Evolutionary conservation across 2,888 invertebrate genomes (phyloP).

Genomic region (Spodoptera picta): DNA sequence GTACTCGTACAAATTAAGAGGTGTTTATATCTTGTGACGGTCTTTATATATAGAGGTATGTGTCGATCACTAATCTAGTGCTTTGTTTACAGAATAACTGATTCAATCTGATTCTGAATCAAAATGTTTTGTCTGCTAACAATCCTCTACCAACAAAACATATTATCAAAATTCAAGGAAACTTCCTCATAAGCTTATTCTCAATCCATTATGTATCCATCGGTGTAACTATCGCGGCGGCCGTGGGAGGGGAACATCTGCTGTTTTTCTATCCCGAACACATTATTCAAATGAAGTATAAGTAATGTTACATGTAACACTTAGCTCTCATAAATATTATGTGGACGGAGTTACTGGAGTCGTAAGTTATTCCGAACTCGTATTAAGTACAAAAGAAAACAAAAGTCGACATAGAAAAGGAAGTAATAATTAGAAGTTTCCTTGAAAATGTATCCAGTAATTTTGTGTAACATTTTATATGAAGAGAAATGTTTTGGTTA

Average conservation of each 20-base stretch:
- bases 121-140: slow-evolving; percentile 23
- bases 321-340: slow-evolving; percentile 40
- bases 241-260: slow-evolving; percentile 42
- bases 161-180: slow-evolving; percentile 25
- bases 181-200: slow-evolving; percentile 25
- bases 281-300: slow-evolving; percentile 50
- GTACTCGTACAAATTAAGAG: no score
- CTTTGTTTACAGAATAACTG: slow-evolving; percentile 3
- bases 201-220: slow-evolving; percentile 38
- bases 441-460: slow-evolving; percentile 17
- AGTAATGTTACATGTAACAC: slow-evolving; percentile 48
- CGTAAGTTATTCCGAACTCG: slow-evolving; percentile 40
- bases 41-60: no score
- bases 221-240: slow-evolving; percentile 14
- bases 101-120: slow-evolving; percentile 17
- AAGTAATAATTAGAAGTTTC: slow-evolving; percentile 20
- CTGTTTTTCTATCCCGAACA: slow-evolving; percentile 39
- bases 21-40: no score
- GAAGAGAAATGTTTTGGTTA: slow-evolving; percentile 24
- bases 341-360: slow-evolving; percentile 32
- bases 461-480: slow-evolving; percentile 26
- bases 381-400: slow-evolving; percentile 33
- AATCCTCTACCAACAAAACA: slow-evolving; percentile 25
- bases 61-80: slow-evolving; percentile 5
- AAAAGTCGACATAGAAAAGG: slow-evolving; percentile 18